Percentiles rank a stretch among this genome's conserved stretches.
phyloP scores from a whole-genome alignment of 2,113 vertebrate genomes.

The Lophius piscatorius region DNA sequence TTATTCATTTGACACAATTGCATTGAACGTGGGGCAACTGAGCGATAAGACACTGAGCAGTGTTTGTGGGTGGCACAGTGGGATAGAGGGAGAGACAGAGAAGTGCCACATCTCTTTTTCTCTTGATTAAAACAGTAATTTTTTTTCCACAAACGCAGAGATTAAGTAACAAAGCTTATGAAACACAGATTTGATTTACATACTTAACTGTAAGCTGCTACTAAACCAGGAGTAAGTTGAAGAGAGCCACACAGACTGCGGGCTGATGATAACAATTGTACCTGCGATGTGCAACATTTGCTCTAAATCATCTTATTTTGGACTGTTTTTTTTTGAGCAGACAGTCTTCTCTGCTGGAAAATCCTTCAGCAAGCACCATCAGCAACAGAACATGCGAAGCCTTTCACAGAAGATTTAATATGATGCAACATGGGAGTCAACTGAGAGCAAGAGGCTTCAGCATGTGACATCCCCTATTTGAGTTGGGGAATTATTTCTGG shows the following conservation, averaged over 20 bases:
- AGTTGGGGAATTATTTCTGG: too few relatives aligned
- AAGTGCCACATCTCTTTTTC: constrained; percentile 34
- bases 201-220: not conserved
- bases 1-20: constrained; percentile 63
- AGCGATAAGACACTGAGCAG: constrained; percentile 40
- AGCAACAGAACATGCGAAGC: not conserved
- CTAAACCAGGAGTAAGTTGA: not conserved
- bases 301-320: constrained; percentile 5
- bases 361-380: not conserved
- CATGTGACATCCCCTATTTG: too few relatives aligned
- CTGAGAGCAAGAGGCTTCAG: constrained; percentile 17
- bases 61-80: constrained; percentile 61
- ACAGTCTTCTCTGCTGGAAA: constrained; percentile 22
- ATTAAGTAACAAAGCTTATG: constrained; percentile 4
- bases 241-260: not conserved
- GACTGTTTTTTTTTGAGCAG: constrained; percentile 18
- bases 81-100: constrained; percentile 42
- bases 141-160: not conserved
- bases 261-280: not conserved
- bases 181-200: constrained; percentile 5
- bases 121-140: constrained; percentile 24
- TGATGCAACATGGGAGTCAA: constrained; percentile 5
- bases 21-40: constrained; percentile 47
- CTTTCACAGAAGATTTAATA: constrained; percentile 21
- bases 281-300: not conserved